These are phyloP conservation scores for Silurus meridionalis DNA, from an alignment of 2,113 vertebrate genomes.

Conservation along the genomic window DNA sequence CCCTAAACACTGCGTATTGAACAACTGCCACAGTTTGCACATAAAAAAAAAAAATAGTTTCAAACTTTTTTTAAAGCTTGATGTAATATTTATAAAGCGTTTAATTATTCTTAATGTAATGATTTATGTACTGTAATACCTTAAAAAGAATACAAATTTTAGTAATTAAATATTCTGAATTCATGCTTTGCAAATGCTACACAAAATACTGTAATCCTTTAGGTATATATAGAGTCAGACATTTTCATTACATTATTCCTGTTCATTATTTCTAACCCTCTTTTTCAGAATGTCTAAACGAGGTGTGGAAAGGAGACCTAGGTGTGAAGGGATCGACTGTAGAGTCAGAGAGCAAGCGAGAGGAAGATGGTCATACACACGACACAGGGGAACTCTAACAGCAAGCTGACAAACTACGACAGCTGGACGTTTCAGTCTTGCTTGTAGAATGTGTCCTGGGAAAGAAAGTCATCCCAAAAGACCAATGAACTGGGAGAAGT, in stretches of 20 bases:
- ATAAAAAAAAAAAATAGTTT: not conserved
- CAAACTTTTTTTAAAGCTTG: not conserved
- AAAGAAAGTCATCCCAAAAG: not conserved
- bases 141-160: not conserved
- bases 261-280: not conserved
- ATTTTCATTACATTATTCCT: not conserved
- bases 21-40: not conserved
- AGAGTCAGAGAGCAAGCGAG: slow-evolving; percentile 33
- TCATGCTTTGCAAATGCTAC: not conserved
- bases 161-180: not conserved
- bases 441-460: not conserved
- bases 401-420: not conserved
- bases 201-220: not conserved
- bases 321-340: slow-evolving; percentile 57
- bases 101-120: not conserved
- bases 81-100: not conserved
- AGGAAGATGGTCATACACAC: slow-evolving; percentile 50
- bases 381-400: slow-evolving; percentile 76
- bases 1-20: not conserved
- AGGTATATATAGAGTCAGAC: not conserved
- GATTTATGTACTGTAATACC: not conserved
- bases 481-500: not conserved
- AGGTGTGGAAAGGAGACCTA: slow-evolving; percentile 77
- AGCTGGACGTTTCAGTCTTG: not conserved
- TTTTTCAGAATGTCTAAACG: slow-evolving; percentile 75